Evolutionary conservation across 2,113 vertebrate species (phyloP).

Genomic region (Trachemys scripta): DNA sequence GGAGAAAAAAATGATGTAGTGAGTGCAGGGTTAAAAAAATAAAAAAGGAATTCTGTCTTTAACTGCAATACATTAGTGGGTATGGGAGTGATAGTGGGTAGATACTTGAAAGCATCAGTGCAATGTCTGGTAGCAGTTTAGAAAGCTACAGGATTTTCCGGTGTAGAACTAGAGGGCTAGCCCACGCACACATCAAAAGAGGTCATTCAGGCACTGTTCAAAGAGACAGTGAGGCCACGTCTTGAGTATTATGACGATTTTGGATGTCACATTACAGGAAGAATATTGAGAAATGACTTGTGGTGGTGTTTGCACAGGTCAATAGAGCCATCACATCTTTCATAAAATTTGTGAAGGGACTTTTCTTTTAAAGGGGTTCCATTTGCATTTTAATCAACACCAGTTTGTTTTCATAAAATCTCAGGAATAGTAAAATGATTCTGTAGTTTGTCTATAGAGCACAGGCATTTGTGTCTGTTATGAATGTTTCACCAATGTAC

Average conservation of each 20-base stretch:
- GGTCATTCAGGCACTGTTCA: slow-evolving; percentile 15
- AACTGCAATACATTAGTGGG: background rate
- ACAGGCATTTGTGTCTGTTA: background rate
- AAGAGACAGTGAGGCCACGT: slow-evolving; percentile 8
- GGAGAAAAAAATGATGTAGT: background rate
- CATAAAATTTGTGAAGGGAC: background rate
- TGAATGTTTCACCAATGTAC: background rate
- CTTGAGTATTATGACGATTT: background rate
- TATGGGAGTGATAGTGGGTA: background rate
- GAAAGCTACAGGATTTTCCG: background rate
- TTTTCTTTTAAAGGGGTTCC: background rate
- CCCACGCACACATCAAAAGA: background rate
- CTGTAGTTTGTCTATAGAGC: background rate
- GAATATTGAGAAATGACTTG: background rate
- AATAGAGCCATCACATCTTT: background rate
- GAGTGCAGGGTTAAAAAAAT: background rate
- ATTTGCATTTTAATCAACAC: background rate
- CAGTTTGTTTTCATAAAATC: background rate
- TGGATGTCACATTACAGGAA: background rate
- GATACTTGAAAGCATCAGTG: slow-evolving; percentile 3
- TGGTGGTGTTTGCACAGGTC: background rate
- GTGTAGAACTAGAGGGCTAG: background rate
- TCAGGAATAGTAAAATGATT: background rate
- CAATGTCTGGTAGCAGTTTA: background rate
- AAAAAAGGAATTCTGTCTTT: background rate